Evolutionary conservation across 2,113 vertebrate species (phyloP).

Genomic region (Hemichromis elongatus): DNA sequence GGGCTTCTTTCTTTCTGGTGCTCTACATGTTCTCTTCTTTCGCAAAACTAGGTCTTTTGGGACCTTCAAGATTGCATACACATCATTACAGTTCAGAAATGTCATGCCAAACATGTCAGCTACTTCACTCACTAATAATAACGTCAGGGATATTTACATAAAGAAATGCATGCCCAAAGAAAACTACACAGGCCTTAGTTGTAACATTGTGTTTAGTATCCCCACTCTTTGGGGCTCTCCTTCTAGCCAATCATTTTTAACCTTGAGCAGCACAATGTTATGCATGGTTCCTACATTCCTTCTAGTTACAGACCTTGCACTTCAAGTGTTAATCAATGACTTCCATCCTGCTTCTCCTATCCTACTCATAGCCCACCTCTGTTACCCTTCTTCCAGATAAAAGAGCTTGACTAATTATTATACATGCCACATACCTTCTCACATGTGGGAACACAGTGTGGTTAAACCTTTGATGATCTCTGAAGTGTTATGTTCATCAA

Average conservation of each 20-base stretch:
- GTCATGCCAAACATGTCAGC: neutral
- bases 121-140: neutral
- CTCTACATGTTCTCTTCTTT: neutral
- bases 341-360: constrained; percentile 12
- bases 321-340: constrained; percentile 44
- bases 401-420: constrained; percentile 30
- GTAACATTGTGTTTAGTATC: neutral
- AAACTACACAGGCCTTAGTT: neutral
- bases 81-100: neutral
- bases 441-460: neutral
- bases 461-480: neutral
- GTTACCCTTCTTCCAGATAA: constrained; percentile 2
- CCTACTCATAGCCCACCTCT: neutral
- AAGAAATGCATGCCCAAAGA: neutral
- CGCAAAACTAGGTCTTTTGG: neutral
- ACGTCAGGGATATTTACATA: neutral
- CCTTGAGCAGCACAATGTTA: neutral
- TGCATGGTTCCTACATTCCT: constrained; percentile 1
- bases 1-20: neutral
- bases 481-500: neutral
- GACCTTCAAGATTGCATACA: neutral
- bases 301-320: constrained; percentile 32
- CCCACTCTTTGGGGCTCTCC: neutral
- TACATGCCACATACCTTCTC: neutral
- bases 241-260: neutral